Conservation (phyloP, 1,140 invertebrate species). For the Platorchestia sp. region DNA sequence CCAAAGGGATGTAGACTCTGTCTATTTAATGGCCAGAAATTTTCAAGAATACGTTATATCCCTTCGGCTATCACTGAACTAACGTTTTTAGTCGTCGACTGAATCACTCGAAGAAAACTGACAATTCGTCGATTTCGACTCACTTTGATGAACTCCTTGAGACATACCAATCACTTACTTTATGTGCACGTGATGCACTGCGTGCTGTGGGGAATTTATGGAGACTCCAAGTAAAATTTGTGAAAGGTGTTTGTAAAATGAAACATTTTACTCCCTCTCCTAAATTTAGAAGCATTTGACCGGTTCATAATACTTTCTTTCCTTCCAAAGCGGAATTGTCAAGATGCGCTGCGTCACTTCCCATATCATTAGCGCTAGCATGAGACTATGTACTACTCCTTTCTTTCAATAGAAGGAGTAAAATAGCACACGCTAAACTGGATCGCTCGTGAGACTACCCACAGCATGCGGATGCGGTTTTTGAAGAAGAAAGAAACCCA, state of each 20-base stretch:
- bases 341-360: not conserved
- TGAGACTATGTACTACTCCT: not conserved
- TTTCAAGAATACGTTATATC: not conserved
- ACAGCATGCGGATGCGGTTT: not conserved
- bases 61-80: not conserved
- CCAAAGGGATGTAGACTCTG: not conserved
- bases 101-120: too few relatives aligned
- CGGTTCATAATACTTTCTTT: not conserved
- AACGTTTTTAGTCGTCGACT: too few relatives aligned
- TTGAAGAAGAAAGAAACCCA: not conserved
- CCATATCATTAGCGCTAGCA: not conserved
- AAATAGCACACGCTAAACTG: not conserved
- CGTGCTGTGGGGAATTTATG: too few relatives aligned
- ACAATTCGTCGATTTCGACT: too few relatives aligned
- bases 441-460: not conserved
- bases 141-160: not conserved
- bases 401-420: not conserved
- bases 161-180: not conserved
- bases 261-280: not conserved
- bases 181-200: too few relatives aligned
- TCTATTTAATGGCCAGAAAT: not conserved
- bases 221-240: too few relatives aligned
- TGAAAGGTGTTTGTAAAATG: too few relatives aligned
- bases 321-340: not conserved
- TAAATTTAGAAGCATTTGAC: not conserved